Evolutionary conservation across 2,888 invertebrate genomes (phyloP).

Genomic region (Drosophila macrospina): DNA sequence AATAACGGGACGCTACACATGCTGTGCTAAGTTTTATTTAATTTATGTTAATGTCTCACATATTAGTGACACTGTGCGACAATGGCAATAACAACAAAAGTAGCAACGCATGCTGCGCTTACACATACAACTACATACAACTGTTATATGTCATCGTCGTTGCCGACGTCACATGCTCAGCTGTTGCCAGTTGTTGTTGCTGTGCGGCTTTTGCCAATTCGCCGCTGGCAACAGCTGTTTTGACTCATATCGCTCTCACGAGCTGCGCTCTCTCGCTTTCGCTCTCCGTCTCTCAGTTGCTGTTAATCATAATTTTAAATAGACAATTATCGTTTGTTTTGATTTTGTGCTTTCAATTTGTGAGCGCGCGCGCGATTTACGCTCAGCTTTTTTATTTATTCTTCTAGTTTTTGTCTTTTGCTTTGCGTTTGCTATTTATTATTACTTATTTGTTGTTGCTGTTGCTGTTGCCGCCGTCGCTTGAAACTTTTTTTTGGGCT

Average conservation of each 20-base stretch:
- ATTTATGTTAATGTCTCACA: constrained; percentile 64
- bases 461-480: constrained; percentile 38
- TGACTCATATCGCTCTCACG: constrained; percentile 13
- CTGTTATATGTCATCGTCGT: constrained; percentile 2
- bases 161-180: constrained; percentile 47
- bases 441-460: constrained; percentile 49
- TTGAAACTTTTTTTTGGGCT: constrained; percentile 54
- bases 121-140: constrained; percentile 16
- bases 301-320: constrained; percentile 80
- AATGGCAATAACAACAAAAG: constrained; percentile 22
- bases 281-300: constrained; percentile 17
- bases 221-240: constrained; percentile 77
- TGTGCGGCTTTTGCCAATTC: constrained; percentile 65
- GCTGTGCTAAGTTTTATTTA: constrained; percentile 33
- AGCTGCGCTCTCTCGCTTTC: constrained; percentile 12
- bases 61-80: constrained; percentile 46
- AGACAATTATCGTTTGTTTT: constrained; percentile 80
- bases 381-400: constrained; percentile 48
- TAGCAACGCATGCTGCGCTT: constrained; percentile 28
- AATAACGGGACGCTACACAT: constrained; percentile 26
- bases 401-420: constrained; percentile 44
- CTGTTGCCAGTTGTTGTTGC: constrained; percentile 59
- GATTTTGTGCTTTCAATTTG: constrained; percentile 74
- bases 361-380: constrained; percentile 67
- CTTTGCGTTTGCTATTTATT: constrained; percentile 43